Evolutionary conservation across 2,797 vertebrate genomes (phyloP).

Genomic region (Erpetoichthys calabaricus): DNA sequence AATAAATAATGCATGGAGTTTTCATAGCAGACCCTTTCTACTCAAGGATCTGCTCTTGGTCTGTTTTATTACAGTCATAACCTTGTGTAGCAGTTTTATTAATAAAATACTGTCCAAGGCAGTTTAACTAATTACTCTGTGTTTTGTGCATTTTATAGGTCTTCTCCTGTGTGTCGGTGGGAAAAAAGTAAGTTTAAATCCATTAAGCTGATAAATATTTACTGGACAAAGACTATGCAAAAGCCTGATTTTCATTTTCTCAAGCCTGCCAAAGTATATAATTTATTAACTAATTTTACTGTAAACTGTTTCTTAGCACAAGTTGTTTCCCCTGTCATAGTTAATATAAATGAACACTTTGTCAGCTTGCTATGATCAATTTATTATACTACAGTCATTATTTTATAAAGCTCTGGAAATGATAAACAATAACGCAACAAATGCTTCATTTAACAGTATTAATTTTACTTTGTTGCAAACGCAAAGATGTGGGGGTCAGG

Average conservation of each 20-base stretch:
- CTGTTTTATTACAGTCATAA: not conserved
- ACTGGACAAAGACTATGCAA: constrained; percentile 10
- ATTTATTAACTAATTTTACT: constrained; percentile 47
- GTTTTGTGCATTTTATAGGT: not conserved
- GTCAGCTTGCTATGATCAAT: constrained; percentile 70
- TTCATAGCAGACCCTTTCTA: not conserved
- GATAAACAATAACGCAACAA: constrained; percentile 58
- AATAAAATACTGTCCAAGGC: not conserved
- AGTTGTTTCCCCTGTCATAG: constrained; percentile 56
- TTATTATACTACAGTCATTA: constrained; percentile 61
- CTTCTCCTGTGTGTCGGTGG: not conserved
- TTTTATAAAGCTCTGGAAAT: constrained; percentile 63
- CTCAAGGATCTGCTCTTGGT: not conserved
- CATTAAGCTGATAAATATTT: constrained; percentile 18
- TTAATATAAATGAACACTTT: constrained; percentile 72
- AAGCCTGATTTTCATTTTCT: not conserved
- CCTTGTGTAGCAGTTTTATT: not conserved
- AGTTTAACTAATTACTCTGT: not conserved
- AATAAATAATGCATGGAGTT: not conserved
- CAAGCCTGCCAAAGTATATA: constrained; percentile 18
- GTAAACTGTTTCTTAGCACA: constrained; percentile 42
- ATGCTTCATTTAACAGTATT: constrained; percentile 62
- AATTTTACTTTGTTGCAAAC: constrained; percentile 10
- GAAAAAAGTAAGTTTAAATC: not conserved
- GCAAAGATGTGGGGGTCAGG: not conserved